phyloP scores from a whole-genome alignment of 2,113 vertebrate species.

The Bos taurus region ARS-UCD2.0 NC_037357.1:76240001-76240500 shows the following conservation, averaged over 20 bases:
- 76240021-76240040: background rate
- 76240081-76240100: background rate
- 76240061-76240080: background rate
- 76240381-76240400: background rate
- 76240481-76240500: background rate
- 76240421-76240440: background rate
- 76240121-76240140: background rate
- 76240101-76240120: conserved; percentile 6
- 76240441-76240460: background rate
- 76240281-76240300: background rate
- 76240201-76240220: background rate
- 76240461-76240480: background rate
- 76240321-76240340: background rate
- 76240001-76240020: background rate
- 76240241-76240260: background rate
- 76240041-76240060: background rate
- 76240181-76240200: background rate
- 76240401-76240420: background rate
- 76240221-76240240: background rate
- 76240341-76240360: background rate
- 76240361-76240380: background rate
- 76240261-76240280: conserved; percentile 1
- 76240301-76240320: background rate
- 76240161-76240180: background rate
- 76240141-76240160: background rate